Evolutionary conservation across 2,797 vertebrate genomes (phyloP).

Genomic region (Dryobates pubescens): DNA sequence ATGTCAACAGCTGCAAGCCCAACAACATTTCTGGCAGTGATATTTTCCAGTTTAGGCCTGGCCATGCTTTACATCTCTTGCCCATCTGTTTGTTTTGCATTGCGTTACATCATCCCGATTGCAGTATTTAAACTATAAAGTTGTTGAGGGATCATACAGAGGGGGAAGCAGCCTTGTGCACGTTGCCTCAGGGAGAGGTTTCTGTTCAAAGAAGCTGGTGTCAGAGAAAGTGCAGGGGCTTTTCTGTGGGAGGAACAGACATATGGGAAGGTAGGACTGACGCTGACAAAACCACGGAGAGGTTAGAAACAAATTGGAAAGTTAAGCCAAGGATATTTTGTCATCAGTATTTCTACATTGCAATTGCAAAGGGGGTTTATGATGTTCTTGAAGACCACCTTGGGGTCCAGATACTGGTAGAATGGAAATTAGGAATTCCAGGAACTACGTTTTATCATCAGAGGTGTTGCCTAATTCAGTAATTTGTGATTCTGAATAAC

Average conservation of each 20-base stretch:
- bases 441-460: neutral
- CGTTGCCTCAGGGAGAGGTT: constrained; percentile 28
- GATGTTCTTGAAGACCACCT: neutral
- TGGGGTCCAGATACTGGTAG: neutral
- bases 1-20: constrained; percentile 27
- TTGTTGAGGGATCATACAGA: neutral
- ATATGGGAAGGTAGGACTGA: constrained; percentile 48
- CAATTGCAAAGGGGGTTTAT: neutral
- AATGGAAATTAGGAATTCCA: neutral
- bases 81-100: constrained; percentile 62
- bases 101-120: neutral
- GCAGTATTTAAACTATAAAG: constrained; percentile 47
- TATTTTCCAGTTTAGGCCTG: constrained; percentile 41
- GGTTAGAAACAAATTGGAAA: neutral
- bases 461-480: neutral
- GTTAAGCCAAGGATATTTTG: constrained; percentile 9
- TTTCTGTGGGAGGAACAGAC: constrained; percentile 50
- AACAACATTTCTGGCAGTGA: constrained; percentile 23
- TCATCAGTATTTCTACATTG: neutral
- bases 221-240: constrained; percentile 58
- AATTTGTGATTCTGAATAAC: neutral
- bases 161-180: constrained; percentile 24
- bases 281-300: neutral
- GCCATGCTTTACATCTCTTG: neutral
- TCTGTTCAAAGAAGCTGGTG: constrained; percentile 28